A percentile compares a stretch with the other conserved stretches of the same genome.
These are phyloP conservation scores for Leptodactylus fuscus DNA, from an alignment of 2,113 vertebrate genomes.

Conservation along the genomic window DNA sequence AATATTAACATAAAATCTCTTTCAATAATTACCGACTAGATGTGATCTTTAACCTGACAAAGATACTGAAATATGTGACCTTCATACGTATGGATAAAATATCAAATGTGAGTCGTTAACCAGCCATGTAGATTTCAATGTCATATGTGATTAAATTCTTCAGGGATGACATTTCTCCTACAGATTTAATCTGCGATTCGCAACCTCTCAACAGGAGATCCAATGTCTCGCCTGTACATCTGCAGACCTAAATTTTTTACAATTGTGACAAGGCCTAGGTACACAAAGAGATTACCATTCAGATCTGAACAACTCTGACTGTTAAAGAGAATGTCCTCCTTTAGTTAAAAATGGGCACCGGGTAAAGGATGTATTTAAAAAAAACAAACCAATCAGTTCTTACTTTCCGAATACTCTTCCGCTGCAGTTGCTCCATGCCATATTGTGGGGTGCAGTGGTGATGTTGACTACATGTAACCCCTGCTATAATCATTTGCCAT, in stretches of 20 bases:
- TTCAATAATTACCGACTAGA: background rate
- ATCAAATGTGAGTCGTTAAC: conserved; percentile 20
- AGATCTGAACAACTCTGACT: background rate
- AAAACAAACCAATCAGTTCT: too few species aligned
- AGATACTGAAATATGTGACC: background rate
- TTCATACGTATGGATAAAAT: conserved; percentile 11
- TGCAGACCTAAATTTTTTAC: background rate
- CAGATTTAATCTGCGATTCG: background rate
- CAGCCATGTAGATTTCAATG: conserved; percentile 17
- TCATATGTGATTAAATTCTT: conserved; percentile 27
- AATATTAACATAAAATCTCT: conserved; percentile 3
- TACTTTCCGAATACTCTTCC: too few species aligned
- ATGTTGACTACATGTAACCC: too few species aligned
- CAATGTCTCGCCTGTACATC: background rate
- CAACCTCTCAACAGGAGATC: background rate
- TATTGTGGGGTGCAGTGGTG: too few species aligned
- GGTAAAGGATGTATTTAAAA: too few species aligned
- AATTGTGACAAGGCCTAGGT: background rate
- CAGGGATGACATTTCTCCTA: conserved; percentile 23
- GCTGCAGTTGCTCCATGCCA: too few species aligned
- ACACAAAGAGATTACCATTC: background rate
- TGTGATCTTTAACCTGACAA: conserved; percentile 23
- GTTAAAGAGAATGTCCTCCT: too few species aligned
- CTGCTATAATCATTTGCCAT: too few species aligned
- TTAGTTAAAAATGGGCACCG: too few species aligned